These are phyloP conservation scores for Setophaga kirtlandii DNA, from an alignment of 2,113 vertebrate genomes.

Conservation along the genomic window DNA sequence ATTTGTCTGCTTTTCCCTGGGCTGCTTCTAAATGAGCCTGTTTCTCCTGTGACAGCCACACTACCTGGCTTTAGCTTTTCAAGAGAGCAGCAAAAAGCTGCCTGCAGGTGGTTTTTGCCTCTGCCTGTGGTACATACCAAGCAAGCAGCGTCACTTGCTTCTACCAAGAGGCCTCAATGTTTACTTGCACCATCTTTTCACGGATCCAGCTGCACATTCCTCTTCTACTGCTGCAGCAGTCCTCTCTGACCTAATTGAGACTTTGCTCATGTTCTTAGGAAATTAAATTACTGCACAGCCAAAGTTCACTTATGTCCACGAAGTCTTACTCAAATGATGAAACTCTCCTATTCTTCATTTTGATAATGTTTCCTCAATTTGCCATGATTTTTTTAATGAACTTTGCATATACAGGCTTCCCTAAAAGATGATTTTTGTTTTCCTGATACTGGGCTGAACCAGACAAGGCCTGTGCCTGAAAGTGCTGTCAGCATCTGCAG, in stretches of 20 bases:
- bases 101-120: not conserved
- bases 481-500: not conserved
- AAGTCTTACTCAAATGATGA: not conserved
- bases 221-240: rapidly evolving
- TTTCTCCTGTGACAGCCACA: not conserved
- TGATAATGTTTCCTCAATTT: not conserved
- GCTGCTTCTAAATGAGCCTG: not conserved
- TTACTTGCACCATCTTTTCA: not conserved
- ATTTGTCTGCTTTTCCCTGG: not conserved
- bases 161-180: not conserved
- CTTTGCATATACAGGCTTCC: not conserved
- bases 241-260: not conserved
- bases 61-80: not conserved
- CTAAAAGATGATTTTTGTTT: not conserved
- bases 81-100: not conserved
- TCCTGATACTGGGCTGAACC: not conserved
- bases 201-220: not conserved
- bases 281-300: slow-evolving; percentile 15
- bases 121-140: not conserved
- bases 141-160: not conserved
- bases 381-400: not conserved
- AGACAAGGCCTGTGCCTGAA: not conserved
- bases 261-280: not conserved
- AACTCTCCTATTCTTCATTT: not conserved
- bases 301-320: not conserved